phyloP scores from a whole-genome alignment of 2,888 invertebrate genomes.

The Hedya salicella region DNA sequence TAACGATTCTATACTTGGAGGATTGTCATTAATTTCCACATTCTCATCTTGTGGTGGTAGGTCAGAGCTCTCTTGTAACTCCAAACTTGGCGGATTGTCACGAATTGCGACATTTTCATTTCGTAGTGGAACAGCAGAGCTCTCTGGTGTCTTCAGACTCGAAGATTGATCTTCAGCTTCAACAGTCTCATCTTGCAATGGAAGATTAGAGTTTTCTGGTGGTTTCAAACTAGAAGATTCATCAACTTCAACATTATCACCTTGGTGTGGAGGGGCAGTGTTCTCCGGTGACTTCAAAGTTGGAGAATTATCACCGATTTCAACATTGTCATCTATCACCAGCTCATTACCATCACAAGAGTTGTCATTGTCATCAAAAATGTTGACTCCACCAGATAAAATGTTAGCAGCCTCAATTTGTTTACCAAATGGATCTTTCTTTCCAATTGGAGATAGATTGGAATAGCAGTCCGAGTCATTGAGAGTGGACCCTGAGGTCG shows the following conservation, averaged over 20 bases:
- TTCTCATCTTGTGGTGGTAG: background rate
- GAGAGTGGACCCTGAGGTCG: constrained; percentile 58
- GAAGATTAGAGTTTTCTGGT: constrained; percentile 49
- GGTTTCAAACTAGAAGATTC: constrained; percentile 59
- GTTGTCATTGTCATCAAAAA: constrained; percentile 82
- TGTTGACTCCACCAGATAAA: constrained; percentile 78
- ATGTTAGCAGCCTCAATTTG: constrained; percentile 81
- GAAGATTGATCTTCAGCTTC: background rate
- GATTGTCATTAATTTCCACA: background rate
- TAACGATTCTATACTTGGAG: background rate
- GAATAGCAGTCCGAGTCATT: constrained; percentile 63
- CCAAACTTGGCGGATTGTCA: constrained; percentile 3
- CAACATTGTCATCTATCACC: constrained; percentile 79
- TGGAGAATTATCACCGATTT: constrained; percentile 64
- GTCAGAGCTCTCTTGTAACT: background rate
- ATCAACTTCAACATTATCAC: constrained; percentile 74
- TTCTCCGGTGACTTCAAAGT: constrained; percentile 56
- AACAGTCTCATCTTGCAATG: constrained; percentile 38
- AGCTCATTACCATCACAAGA: constrained; percentile 80
- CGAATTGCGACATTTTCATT: background rate
- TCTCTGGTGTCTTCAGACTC: background rate
- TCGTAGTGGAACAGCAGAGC: background rate
- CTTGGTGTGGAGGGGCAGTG: constrained; percentile 48
- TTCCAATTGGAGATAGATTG: constrained; percentile 71
- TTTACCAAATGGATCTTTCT: constrained; percentile 71